Base-by-base conservation (phyloP, 1,140 invertebrate species). In the Apis laboriosa region DNA sequence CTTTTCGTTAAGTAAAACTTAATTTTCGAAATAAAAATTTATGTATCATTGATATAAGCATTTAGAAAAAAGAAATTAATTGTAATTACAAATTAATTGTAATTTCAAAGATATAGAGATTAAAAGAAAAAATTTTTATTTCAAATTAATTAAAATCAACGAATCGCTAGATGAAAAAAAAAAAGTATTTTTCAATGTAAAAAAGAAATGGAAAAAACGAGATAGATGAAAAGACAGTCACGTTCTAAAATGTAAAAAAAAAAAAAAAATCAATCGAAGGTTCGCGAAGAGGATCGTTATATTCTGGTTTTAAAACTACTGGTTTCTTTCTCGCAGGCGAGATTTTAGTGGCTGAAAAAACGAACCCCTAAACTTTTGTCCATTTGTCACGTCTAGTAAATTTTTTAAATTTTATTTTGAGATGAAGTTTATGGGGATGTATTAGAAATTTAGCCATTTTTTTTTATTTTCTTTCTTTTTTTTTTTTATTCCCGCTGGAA, bases 311-410 rank as follows among this genome's bases (percentile, higher is more conserved):
- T 67, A 21, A 61, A 43, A 76, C 21, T 60, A 49, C 63, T 43
- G 34, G 34, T 87, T 85, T 85, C 1, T 86, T 89, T 89, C 90
- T 90, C 90, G 90, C 90, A 53, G 90, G 90, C 90, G 89, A 90
- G 90, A 90, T 89, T 84, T 77, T 88, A 84, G 77, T 61, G 43
- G 53, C 58, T 66, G 58, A 71, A 13, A 71, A 13, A 55, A 78
- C 21, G 49, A 64, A 79, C 67, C 51, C 67, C 58, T 55, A 66
- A 75, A 81, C 68, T 86, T 43, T 43, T 63, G 72, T 80, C 79
- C 83, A 83, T 78, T 73, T 70, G 70, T 78, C 77, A 87, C 74
- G 68, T 73, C 19, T 19, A 24, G n/a, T n/a, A 43, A 78, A 51
- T 5, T 81, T 81, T 76, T 81, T 67, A 43, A 49, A 15, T 24